These are phyloP conservation scores for Columba janthina DNA, from an alignment of 2,113 vertebrate species.

Conservation along the genomic window DNA sequence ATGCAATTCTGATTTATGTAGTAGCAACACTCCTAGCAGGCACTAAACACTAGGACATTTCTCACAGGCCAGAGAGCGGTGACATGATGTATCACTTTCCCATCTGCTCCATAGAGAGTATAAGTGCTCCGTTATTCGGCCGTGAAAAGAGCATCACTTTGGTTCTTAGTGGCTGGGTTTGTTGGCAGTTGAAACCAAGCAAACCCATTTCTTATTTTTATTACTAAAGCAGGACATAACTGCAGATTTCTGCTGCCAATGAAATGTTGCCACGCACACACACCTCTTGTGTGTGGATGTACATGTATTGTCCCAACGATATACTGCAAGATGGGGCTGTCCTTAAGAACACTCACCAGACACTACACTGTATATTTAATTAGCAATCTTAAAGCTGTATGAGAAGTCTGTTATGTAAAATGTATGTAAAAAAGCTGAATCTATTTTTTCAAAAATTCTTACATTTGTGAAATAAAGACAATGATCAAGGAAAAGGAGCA, in stretches of 20 bases:
- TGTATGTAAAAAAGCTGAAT: not conserved
- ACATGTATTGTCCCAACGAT: rapidly evolving
- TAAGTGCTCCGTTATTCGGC: not conserved
- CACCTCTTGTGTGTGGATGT: not conserved
- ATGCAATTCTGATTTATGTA: not conserved
- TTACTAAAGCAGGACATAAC: not conserved
- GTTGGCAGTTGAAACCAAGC: not conserved
- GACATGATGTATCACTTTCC: not conserved
- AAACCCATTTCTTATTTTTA: not conserved
- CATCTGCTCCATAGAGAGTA: not conserved
- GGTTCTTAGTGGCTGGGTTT: not conserved
- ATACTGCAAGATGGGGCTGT: not conserved
- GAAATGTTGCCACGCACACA: not conserved
- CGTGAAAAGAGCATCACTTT: not conserved
- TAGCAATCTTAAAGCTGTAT: not conserved
- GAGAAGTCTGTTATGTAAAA: not conserved
- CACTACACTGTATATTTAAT: not conserved
- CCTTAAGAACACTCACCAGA: not conserved
- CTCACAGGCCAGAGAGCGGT: not conserved
- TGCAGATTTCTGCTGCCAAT: not conserved
- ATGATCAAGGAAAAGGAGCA: not conserved
- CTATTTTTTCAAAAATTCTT: not conserved
- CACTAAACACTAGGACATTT: not conserved
- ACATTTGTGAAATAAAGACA: rapidly evolving
- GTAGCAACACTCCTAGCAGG: not conserved